A percentile compares a stretch with the other conserved stretches of the same genome.
phyloP scores from a whole-genome alignment of 2,797 vertebrate species.

The Epinephelus coioides region DNA sequence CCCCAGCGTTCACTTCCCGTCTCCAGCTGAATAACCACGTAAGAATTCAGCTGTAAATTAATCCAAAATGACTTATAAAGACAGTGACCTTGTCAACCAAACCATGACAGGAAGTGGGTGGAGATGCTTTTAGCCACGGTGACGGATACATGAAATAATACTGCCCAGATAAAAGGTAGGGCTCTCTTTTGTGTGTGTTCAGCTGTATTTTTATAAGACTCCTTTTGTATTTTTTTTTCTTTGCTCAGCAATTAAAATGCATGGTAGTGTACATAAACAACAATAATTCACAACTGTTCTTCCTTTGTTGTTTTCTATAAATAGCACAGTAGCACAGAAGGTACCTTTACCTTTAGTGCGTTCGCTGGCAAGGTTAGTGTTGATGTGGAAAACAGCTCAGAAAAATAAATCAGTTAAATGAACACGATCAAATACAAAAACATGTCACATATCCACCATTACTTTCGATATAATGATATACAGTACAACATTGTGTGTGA shows the following conservation, averaged over 20 bases:
- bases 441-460: too few species aligned
- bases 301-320: slow-evolving; percentile 59
- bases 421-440: too few species aligned
- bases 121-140: slow-evolving; percentile 27
- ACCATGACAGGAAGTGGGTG: slow-evolving; percentile 6
- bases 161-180: background rate
- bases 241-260: slow-evolving; percentile 54
- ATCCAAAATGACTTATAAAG: slow-evolving; percentile 18
- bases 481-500: too few species aligned
- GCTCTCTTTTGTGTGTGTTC: background rate
- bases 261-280: slow-evolving; percentile 31
- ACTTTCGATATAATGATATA: too few species aligned
- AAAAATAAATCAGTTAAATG: background rate
- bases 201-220: background rate
- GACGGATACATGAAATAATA: slow-evolving; percentile 17
- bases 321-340: slow-evolving; percentile 31
- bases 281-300: slow-evolving; percentile 31
- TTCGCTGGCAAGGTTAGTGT: slow-evolving; percentile 22
- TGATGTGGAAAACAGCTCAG: slow-evolving; percentile 27
- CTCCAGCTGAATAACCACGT: slow-evolving; percentile 11
- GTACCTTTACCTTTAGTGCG: slow-evolving; percentile 38
- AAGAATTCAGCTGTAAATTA: slow-evolving; percentile 19
- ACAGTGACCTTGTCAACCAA: slow-evolving; percentile 37
- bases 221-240: background rate
- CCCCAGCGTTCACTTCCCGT: background rate